Percentiles rank a stretch among this genome's conserved stretches.
Evolutionary conservation across 2,113 vertebrate species (phyloP).

Genomic region (Ctenomys sociabilis): DNA sequence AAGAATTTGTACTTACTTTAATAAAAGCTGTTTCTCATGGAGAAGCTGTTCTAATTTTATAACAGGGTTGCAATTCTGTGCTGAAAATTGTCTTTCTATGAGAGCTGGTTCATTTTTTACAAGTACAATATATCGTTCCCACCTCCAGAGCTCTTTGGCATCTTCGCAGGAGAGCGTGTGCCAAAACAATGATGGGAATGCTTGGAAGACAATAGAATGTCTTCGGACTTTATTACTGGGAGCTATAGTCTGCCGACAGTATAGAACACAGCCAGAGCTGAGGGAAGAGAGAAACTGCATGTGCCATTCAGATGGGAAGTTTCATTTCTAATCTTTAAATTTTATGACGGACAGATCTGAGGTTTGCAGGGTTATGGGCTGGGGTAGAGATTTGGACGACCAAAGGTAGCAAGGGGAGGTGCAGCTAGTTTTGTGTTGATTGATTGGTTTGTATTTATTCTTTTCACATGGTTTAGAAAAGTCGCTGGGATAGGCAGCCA

Average conservation of each 20-base stretch:
- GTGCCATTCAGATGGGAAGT: background rate
- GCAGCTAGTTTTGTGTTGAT: background rate
- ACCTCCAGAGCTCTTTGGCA: slow-evolving; percentile 56
- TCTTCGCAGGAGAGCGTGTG: background rate
- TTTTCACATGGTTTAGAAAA: slow-evolving; percentile 13
- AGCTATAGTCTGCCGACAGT: background rate
- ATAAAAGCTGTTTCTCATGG: slow-evolving; percentile 30
- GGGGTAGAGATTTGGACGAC: background rate
- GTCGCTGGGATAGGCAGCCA: background rate
- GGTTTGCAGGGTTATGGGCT: background rate
- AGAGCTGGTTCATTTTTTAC: slow-evolving; percentile 62
- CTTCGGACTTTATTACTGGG: slow-evolving; percentile 1
- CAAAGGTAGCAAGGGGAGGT: background rate
- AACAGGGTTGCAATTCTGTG: slow-evolving; percentile 35
- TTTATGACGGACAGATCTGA: background rate
- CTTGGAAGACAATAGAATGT: background rate
- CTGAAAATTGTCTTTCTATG: slow-evolving; percentile 73
- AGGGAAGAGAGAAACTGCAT: background rate
- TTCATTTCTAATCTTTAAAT: slow-evolving; percentile 33
- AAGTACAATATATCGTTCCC: slow-evolving; percentile 62
- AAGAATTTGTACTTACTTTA: slow-evolving; percentile 69
- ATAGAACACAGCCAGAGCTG: background rate
- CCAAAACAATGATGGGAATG: slow-evolving; percentile 20
- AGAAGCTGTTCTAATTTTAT: slow-evolving; percentile 76
- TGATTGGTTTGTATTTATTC: background rate